Percentiles rank a stretch among this genome's conserved stretches.
Evolutionary conservation across 2,113 vertebrate genomes (phyloP).

Genomic region (Xiphias gladius): DNA sequence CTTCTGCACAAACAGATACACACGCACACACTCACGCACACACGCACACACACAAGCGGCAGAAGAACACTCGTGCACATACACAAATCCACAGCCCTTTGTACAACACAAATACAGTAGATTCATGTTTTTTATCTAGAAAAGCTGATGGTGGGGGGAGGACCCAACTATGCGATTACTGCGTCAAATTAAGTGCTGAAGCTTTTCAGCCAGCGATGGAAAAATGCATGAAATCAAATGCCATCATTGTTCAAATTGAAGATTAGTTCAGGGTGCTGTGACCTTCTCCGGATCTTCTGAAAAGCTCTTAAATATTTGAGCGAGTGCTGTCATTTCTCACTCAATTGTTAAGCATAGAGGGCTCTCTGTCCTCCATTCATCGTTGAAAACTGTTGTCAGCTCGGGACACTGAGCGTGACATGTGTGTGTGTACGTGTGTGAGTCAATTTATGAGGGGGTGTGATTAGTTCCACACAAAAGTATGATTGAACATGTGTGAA

Average conservation of each 20-base stretch:
- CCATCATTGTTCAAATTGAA: constrained; percentile 71
- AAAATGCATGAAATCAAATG: constrained; percentile 76
- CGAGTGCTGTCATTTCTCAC: constrained; percentile 79
- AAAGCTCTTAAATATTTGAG: constrained; percentile 78
- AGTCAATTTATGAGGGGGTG: constrained; percentile 39
- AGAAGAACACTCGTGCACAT: not conserved
- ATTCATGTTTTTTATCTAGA: constrained; percentile 58
- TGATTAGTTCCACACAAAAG: constrained; percentile 36
- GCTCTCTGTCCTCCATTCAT: constrained; percentile 64
- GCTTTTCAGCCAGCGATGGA: constrained; percentile 45
- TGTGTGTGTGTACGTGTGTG: constrained; percentile 22
- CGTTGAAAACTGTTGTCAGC: constrained; percentile 30
- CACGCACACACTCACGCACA: not conserved
- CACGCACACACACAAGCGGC: not conserved
- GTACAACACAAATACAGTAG: constrained; percentile 43
- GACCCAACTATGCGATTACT: constrained; percentile 46
- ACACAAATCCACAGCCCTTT: constrained; percentile 4
- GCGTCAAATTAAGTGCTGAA: constrained; percentile 71
- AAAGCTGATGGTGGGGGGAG: constrained; percentile 16
- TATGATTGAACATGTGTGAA: constrained; percentile 29
- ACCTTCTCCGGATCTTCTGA: constrained; percentile 80
- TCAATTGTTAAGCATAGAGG: constrained; percentile 71
- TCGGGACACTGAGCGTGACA: constrained; percentile 24
- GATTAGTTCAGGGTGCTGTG: constrained; percentile 73
- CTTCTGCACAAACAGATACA: not conserved